phyloP scores from a whole-genome alignment of 2,797 vertebrate species.

The Prunella strophiata region DNA sequence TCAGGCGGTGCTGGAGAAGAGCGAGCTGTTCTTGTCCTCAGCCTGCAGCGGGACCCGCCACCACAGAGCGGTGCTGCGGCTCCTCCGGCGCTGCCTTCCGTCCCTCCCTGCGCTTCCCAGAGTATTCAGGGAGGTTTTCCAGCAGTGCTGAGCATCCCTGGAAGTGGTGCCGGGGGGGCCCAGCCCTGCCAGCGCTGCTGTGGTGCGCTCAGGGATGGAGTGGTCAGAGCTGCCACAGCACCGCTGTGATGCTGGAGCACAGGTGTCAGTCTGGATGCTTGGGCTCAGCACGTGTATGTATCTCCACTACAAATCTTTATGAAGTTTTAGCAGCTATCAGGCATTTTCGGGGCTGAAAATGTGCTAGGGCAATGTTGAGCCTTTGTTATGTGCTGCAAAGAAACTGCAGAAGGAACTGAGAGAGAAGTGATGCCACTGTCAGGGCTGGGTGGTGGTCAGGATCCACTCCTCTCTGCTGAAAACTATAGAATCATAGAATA shows the following conservation, averaged over 20 bases:
- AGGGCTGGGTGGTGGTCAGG: neutral
- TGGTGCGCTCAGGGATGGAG: fast-evolving
- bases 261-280: fast-evolving
- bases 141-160: neutral
- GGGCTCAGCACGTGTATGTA: neutral
- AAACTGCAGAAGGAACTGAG: neutral
- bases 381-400: neutral
- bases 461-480: neutral
- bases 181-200: neutral
- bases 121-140: neutral
- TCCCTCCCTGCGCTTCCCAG: fast-evolving
- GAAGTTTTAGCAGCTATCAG: neutral
- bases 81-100: neutral
- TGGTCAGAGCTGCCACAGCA: neutral
- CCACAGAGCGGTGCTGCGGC: constrained; percentile 32
- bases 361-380: neutral
- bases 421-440: neutral
- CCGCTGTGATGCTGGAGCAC: fast-evolving
- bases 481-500: neutral
- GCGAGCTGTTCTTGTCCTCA: neutral
- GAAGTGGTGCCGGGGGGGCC: neutral
- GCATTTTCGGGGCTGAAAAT: neutral
- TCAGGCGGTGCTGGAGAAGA: neutral
- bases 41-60: neutral
- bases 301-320: neutral